Base-by-base conservation (phyloP, 2,113 vertebrate species). In the Sebastes fasciatus region DNA sequence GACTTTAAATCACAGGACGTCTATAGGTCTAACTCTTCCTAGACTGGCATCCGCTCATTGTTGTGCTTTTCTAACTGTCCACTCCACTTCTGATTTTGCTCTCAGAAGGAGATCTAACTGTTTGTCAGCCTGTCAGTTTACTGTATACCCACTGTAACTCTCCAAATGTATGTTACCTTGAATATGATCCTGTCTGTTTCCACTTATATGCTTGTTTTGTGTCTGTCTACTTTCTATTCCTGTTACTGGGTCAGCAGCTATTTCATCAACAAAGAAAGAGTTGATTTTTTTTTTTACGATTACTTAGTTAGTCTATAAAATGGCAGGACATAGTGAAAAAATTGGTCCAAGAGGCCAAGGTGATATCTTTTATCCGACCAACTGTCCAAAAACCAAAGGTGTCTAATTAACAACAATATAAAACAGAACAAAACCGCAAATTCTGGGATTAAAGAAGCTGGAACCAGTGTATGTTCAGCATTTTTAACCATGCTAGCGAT, bases 1-100 rank as follows among this genome's bases (percentile, higher is more conserved):
- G 78, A 57, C 74, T 90, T 90, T 90, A 91, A 94, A 93, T 91
- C 94, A 93, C 83, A 88, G 60, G 51, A 62, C 42, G 81, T 90
- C 83, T 84, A 63, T 80, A 85, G 88, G 85, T 89, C 74, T 42
- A 66, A 87, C 84, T 90, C 77, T 61, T 90, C 85, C 73, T 26
- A 72, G 74, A 80, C 88, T 88, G 92, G 87, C 90, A 81, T 88
- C 77, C 58, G 52, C 80, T 89, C 80, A 66, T 87, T 90, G 77
- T 84, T 89, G 85, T 83, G 83, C 73, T 82, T 89, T 85, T 81
- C 67, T 83, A 76, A 82, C 74, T 77, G 86, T 67, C 74, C 57
- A 5, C 63, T 86, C 82, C 83, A 85, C 76, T 85, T 83, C 40
- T 74, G 74, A 46, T 66, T 81, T 78, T 49, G 45, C 40, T 64